These are phyloP conservation scores for Eustalomyia histrio DNA, from an alignment of 2,888 invertebrate species.

Conservation along the genomic window DNA sequence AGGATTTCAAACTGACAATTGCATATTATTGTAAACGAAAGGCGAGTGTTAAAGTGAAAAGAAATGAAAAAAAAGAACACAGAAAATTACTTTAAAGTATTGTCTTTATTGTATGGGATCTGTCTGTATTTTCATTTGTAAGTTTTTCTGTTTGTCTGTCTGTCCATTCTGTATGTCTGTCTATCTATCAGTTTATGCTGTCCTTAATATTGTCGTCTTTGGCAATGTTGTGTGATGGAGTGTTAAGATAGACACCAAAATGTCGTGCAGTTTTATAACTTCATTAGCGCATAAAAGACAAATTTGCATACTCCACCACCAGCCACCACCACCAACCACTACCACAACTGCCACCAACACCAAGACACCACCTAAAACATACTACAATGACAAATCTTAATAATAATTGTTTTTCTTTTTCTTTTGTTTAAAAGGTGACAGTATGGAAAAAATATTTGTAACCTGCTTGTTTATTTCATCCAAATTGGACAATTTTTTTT, in stretches of 20 bases:
- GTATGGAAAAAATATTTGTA: constrained; percentile 19
- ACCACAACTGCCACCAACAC: constrained; percentile 9
- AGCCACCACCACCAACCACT: constrained; percentile 1
- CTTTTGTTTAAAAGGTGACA: constrained; percentile 38
- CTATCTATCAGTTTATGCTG: constrained; percentile 26
- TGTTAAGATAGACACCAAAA: constrained; percentile 68
- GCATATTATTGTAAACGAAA: constrained; percentile 42
- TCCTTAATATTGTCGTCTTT: constrained; percentile 61
- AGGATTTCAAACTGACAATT: constrained; percentile 57
- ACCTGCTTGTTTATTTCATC: constrained; percentile 48
- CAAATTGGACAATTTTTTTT: constrained; percentile 42
- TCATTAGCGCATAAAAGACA: constrained; percentile 74
- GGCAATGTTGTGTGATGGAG: constrained; percentile 55
- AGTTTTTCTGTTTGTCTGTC: constrained; percentile 6
- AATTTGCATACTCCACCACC: constrained; percentile 67
- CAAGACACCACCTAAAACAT: constrained; percentile 62
- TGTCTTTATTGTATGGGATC: constrained; percentile 33
- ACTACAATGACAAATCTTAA: constrained; percentile 50
- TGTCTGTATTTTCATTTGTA: constrained; percentile 36
- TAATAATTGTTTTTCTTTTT: neutral
- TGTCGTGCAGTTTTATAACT: constrained; percentile 79
- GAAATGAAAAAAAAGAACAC: constrained; percentile 50
- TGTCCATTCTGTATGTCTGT: constrained; percentile 2
- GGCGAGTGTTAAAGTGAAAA: constrained; percentile 57
- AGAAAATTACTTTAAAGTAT: constrained; percentile 53